Percentiles rank a stretch among this genome's conserved stretches.
These are phyloP conservation scores for Ephestia elutella DNA, from an alignment of 1,140 invertebrate genomes.

Conservation along the genomic window DNA sequence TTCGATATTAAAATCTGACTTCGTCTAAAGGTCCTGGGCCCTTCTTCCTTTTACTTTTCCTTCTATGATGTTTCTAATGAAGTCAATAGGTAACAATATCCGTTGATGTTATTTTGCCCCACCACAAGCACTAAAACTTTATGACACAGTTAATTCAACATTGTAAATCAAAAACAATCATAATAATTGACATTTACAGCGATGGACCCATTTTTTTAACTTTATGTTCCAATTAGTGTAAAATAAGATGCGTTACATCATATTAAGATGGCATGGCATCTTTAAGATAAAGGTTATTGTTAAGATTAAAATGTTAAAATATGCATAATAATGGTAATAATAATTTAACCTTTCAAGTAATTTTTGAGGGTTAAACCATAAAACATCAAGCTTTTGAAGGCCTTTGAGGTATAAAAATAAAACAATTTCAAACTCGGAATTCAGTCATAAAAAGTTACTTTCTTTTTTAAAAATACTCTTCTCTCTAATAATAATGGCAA, in stretches of 20 bases:
- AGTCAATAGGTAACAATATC: too few relatives aligned
- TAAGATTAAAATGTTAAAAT: background rate
- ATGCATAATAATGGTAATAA: conserved; percentile 4
- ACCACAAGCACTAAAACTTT: conserved; percentile 23
- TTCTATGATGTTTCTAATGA: too few relatives aligned
- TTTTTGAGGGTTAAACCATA: background rate
- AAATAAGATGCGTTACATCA: conserved; percentile 7
- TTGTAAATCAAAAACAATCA: conserved; percentile 25
- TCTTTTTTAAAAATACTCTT: too few relatives aligned
- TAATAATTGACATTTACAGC: conserved; percentile 25
- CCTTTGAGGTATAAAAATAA: too few relatives aligned
- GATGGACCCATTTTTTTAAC: conserved; percentile 12
- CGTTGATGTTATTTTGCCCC: too few relatives aligned
- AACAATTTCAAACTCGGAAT: too few relatives aligned
- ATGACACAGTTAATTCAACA: conserved; percentile 16
- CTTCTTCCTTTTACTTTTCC: too few relatives aligned
- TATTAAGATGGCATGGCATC: background rate
- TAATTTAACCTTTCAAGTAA: background rate
- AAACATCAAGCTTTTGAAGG: too few relatives aligned
- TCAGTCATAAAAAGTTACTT: too few relatives aligned
- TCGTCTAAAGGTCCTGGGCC: too few relatives aligned
- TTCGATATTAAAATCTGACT: too few relatives aligned
- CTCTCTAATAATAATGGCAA: too few relatives aligned
- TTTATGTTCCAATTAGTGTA: conserved; percentile 19
- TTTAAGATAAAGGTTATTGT: background rate